phyloP scores from a whole-genome alignment of 2,113 vertebrate genomes.

The Ammodytes marinus region DNA sequence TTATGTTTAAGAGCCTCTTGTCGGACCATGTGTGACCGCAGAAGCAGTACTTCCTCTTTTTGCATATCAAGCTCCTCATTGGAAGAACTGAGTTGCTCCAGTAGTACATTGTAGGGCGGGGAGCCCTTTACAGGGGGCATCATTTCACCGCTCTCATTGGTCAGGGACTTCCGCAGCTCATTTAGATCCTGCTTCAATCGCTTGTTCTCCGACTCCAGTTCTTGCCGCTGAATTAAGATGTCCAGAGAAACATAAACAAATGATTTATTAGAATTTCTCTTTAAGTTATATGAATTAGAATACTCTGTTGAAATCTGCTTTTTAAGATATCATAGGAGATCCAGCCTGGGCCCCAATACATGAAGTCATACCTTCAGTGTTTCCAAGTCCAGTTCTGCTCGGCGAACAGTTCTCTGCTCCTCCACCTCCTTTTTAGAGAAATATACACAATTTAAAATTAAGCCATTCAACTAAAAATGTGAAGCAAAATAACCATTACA shows the following conservation, averaged over 20 bases:
- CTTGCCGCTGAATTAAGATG: constrained; percentile 88
- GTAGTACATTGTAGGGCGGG: constrained; percentile 89
- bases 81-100: constrained; percentile 92
- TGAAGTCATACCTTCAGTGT: constrained; percentile 90
- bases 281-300: not conserved
- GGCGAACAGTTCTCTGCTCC: constrained; percentile 87
- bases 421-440: constrained; percentile 85
- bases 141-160: constrained; percentile 82
- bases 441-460: not conserved
- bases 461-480: not conserved
- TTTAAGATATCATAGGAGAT: not conserved
- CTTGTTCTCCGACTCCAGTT: constrained; percentile 96
- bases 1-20: constrained; percentile 93
- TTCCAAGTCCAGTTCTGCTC: constrained; percentile 93
- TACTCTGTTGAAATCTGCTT: not conserved
- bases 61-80: constrained; percentile 95
- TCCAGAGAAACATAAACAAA: not conserved
- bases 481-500: not conserved
- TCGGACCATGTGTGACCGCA: constrained; percentile 94
- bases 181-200: constrained; percentile 95
- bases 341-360: not conserved
- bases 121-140: constrained; percentile 86
- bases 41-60: constrained; percentile 96
- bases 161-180: constrained; percentile 90
- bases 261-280: not conserved